Percentiles rank a stretch among this genome's conserved stretches.
These are phyloP conservation scores for Himalopsyche anomala DNA, from an alignment of 2,888 invertebrate genomes.

Conservation along the genomic window DNA sequence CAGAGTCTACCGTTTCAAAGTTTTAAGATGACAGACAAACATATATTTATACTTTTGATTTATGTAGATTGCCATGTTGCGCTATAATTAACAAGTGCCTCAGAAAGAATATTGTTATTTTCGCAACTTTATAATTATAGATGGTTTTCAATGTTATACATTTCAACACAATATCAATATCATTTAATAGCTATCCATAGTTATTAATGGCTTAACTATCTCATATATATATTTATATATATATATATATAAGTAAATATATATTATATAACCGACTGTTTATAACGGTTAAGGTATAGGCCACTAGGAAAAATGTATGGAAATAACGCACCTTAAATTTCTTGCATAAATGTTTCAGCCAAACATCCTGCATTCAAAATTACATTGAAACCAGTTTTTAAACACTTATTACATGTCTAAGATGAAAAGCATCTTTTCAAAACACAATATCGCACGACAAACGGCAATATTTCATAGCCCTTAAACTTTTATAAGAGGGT, in stretches of 20 bases:
- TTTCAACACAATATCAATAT: conserved; percentile 31
- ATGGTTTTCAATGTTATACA: conserved; percentile 40
- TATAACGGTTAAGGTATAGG: conserved; percentile 17
- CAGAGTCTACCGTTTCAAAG: no score
- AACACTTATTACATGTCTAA: no score
- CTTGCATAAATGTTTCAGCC: conserved; percentile 19
- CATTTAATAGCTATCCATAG: conserved; percentile 3
- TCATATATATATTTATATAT: not conserved
- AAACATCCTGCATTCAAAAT: conserved; percentile 10
- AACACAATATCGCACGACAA: no score
- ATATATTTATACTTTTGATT: no score
- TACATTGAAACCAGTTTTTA: not conserved
- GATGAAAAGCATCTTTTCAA: no score
- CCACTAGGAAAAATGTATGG: conserved; percentile 33
- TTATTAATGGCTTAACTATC: conserved; percentile 31
- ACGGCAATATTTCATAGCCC: no score
- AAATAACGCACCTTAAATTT: not conserved
- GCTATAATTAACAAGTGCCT: no score
- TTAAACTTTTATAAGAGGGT: no score
- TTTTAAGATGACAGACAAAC: no score
- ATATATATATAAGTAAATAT: no score
- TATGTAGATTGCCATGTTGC: no score
- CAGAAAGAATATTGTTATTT: not conserved
- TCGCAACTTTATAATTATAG: conserved; percentile 32
- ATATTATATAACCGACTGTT: not conserved